phyloP scores from a whole-genome alignment of 2,797 vertebrate genomes.

The Alosa sapidissima region DNA sequence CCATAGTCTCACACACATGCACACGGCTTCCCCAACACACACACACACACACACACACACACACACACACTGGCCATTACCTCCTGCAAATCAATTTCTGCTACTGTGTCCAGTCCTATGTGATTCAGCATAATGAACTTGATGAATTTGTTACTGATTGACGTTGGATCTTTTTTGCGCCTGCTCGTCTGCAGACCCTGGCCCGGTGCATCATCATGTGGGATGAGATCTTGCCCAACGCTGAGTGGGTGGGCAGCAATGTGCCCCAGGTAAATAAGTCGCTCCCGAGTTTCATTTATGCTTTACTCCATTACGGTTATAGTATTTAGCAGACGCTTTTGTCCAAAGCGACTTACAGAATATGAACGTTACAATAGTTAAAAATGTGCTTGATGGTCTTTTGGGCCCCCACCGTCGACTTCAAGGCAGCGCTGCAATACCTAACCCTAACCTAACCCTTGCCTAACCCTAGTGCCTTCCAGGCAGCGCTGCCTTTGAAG shows the following conservation, averaged over 20 bases:
- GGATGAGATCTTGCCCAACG: slow-evolving; percentile 95
- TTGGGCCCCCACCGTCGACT: no score
- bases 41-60: not conserved
- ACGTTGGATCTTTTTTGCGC: not conserved
- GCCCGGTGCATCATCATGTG: slow-evolving; percentile 97
- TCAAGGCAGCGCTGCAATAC: no score
- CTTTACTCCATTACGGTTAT: no score
- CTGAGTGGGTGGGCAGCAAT: slow-evolving; percentile 95
- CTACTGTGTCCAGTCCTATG: not conserved
- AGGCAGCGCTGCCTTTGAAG: no score
- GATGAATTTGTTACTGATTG: not conserved
- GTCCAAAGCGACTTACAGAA: no score
- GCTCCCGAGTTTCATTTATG: not conserved
- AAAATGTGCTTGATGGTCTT: not conserved
- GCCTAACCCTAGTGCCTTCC: no score
- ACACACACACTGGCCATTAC: not conserved
- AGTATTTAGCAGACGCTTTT: no score
- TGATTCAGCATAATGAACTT: not conserved
- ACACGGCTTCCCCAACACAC: not conserved
- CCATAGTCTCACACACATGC: not conserved
- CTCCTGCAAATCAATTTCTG: not conserved
- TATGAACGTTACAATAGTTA: no score
- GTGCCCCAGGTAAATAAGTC: slow-evolving; percentile 83
- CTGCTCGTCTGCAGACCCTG: slow-evolving; percentile 78
- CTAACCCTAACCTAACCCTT: no score